Base-by-base conservation (phyloP, 2,113 vertebrate genomes). In the Ariopsis seemanni region DNA sequence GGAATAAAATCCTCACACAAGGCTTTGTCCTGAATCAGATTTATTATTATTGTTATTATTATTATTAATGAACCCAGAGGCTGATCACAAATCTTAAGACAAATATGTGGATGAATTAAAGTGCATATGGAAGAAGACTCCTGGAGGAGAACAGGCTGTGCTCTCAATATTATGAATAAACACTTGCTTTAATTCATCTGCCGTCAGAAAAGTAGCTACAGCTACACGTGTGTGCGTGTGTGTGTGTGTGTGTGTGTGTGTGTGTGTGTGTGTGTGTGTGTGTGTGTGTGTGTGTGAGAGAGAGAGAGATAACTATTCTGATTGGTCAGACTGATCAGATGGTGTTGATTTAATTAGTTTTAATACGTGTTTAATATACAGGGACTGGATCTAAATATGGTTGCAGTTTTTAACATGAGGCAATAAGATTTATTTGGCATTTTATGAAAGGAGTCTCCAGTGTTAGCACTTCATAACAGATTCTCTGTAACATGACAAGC, bases 81-180 rank as follows among this genome's bases (percentile, higher is more conserved):
- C 69, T 55, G 42, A 34, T 82, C 77, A 53, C 82, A 74, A 88
- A 88, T 53, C 74, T 79, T 82, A 84, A 91, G 93, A 91, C 90
- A 92, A 91, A 85, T 88, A 91, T 55, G 48, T 82, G 60, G 52
- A 93, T 94, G 91, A 93, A 93, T 93, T 91, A 91, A 92, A 48
- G 62, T 89, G 91, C 88, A 90, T 89, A 88, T 80, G 85, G 90
- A 84, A 78, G 53, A 84, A 65, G 89, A 86, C 30, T 83, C 90
- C 90, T 88, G 0, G 52, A 86, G 86, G 84, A 89, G 88, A 53
- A 5, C 9, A 52, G 86, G 91, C 92, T 91, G 89, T 83, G 75
- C 22, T 91, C 87, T 89, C 78, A 88, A 90, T 85, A 79, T 87
- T 85, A 92, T 88, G 88, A 92, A 92, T 90, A 86, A 90, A 92